Evolutionary conservation across 2,888 invertebrate species (phyloP).

Genomic region (Antitype chi): DNA sequence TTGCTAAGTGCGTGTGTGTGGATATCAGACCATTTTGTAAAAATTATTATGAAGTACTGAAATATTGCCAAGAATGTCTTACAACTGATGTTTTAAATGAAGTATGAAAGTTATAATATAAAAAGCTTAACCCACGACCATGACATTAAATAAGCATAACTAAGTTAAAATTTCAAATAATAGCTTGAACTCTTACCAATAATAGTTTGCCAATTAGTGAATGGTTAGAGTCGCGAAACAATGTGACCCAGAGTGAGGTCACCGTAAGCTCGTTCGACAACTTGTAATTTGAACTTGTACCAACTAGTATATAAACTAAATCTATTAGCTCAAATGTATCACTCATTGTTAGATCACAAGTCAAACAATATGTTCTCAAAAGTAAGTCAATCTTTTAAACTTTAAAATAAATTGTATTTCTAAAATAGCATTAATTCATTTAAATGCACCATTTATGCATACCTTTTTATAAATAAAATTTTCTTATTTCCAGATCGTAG

Average conservation of each 20-base stretch:
- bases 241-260: slow-evolving; percentile 56
- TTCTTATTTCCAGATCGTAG: slow-evolving; percentile 71
- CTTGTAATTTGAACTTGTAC: slow-evolving; percentile 34
- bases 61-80: neutral
- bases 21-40: neutral
- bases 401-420: neutral
- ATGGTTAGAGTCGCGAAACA: slow-evolving; percentile 36
- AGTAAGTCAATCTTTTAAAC: slow-evolving; percentile 57
- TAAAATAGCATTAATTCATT: neutral
- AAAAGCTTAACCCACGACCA: neutral
- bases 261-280: slow-evolving; percentile 38
- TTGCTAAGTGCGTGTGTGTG: no score
- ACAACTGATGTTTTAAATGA: neutral
- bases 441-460: neutral
- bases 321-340: slow-evolving; percentile 59
- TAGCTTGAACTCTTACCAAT: neutral
- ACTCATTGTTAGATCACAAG: slow-evolving; percentile 71
- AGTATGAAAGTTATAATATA: neutral
- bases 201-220: slow-evolving; percentile 45
- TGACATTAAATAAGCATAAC: neutral
- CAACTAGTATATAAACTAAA: slow-evolving; percentile 61
- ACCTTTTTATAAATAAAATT: no score
- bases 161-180: neutral
- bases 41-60: neutral
- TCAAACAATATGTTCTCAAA: slow-evolving; percentile 70